Percentiles rank a stretch among this genome's conserved stretches.
Conservation (phyloP, 2,797 vertebrate genomes). For the Salarias fasciatus region DNA sequence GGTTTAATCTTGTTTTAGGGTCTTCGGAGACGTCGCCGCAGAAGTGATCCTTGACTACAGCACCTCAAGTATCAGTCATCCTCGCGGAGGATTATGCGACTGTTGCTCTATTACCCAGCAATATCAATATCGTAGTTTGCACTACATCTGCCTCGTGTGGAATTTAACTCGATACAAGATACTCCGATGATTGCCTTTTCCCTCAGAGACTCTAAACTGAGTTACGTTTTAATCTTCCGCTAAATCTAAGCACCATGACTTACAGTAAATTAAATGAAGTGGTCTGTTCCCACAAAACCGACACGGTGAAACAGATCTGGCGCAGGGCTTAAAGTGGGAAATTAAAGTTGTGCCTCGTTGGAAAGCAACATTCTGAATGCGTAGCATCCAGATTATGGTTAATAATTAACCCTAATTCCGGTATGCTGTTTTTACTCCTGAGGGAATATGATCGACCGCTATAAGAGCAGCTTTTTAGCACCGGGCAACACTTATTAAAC, state of each 20-base stretch:
- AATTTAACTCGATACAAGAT: conserved; percentile 52
- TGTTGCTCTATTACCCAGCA: conserved; percentile 39
- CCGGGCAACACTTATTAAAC: conserved; percentile 47
- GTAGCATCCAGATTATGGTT: conserved; percentile 7
- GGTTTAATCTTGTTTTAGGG: conserved; percentile 43
- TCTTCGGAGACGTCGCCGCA: conserved; percentile 30
- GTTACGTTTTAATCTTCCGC: conserved; percentile 65
- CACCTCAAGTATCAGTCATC: conserved; percentile 43
- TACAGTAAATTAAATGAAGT: conserved; percentile 67
- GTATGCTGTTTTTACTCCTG: conserved; percentile 15
- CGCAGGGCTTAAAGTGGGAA: conserved; percentile 48
- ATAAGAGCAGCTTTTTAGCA: conserved; percentile 19
- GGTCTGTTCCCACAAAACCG: conserved; percentile 34
- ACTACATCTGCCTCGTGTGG: conserved; percentile 39
- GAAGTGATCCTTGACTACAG: conserved; percentile 40
- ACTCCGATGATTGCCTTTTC: conserved; percentile 56
- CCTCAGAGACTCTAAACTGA: conserved; percentile 61
- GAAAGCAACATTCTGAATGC: conserved; percentile 10
- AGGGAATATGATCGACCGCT: neutral
- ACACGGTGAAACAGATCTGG: conserved; percentile 44
- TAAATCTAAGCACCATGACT: conserved; percentile 49
- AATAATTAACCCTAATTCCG: conserved; percentile 31
- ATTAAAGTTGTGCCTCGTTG: conserved; percentile 36
- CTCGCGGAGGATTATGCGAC: conserved; percentile 52
- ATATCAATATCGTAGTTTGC: conserved; percentile 58